Conservation (phyloP, 2,888 invertebrate species). For the Suillia variegata region DNA sequence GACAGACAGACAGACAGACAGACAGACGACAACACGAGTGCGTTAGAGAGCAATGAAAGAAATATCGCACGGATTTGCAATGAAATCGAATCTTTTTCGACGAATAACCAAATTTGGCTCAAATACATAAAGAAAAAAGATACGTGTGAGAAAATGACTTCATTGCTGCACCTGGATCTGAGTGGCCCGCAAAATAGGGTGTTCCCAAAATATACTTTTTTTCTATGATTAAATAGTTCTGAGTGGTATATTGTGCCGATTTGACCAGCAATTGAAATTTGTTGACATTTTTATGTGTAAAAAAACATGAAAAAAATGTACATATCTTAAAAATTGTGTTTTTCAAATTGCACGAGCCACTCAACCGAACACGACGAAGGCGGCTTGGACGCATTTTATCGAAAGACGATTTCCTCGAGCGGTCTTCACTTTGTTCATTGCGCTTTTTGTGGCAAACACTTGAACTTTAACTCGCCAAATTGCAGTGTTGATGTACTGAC, state of each 20-base stretch:
- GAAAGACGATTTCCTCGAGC: no score
- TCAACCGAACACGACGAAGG: neutral
- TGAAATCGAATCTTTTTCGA: constrained; percentile 10
- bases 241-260: no score
- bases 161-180: neutral
- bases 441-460: neutral
- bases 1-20: constrained; percentile 24
- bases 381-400: no score
- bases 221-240: no score
- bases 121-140: neutral
- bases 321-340: no score
- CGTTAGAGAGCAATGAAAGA: neutral
- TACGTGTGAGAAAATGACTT: neutral
- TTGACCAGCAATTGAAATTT: no score
- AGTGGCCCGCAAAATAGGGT: neutral
- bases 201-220: no score
- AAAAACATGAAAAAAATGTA: neutral
- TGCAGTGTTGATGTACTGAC: neutral
- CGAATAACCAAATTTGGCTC: neutral
- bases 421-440: neutral
- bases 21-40: constrained; percentile 11
- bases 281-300: no score
- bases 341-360: neutral
- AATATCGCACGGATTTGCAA: constrained; percentile 20
- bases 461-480: constrained; percentile 4